Percentiles rank a stretch among this genome's conserved stretches.
Conservation (phyloP, 2,113 vertebrate genomes). For the Arothron firmamentum region DNA sequence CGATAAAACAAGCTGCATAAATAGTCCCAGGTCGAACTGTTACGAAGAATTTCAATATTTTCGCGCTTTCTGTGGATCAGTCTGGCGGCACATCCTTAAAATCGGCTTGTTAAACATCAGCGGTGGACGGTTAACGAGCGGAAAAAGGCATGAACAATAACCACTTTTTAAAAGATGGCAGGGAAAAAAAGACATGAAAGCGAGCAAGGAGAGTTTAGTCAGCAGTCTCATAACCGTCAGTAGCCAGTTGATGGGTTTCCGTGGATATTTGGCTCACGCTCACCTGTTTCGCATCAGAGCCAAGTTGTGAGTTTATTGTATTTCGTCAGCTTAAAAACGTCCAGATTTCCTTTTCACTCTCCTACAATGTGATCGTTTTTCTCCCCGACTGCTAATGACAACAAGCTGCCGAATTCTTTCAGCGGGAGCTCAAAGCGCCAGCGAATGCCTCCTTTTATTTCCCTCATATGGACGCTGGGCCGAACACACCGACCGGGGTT, state of each 20-base stretch:
- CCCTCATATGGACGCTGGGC: conserved; percentile 3
- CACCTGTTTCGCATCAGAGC: conserved; percentile 45
- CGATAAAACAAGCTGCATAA: too few relatives aligned
- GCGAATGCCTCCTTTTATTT: not conserved
- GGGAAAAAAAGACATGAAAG: not conserved
- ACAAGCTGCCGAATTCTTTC: conserved; percentile 48
- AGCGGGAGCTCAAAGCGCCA: conserved; percentile 19
- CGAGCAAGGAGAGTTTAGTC: not conserved
- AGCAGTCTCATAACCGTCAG: conserved; percentile 3
- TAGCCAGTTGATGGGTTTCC: conserved; percentile 7
- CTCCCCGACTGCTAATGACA: conserved; percentile 48
- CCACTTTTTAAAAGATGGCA: too few relatives aligned
- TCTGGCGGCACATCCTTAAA: too few relatives aligned
- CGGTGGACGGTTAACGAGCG: too few relatives aligned
- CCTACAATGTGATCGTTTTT: conserved; percentile 31
- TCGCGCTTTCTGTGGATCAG: too few relatives aligned
- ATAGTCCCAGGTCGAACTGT: too few relatives aligned
- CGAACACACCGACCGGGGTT: too few relatives aligned
- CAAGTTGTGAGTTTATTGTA: conserved; percentile 42
- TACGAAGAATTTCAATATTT: too few relatives aligned
- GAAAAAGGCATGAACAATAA: too few relatives aligned
- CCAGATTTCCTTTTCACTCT: conserved; percentile 47
- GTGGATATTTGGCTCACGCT: conserved; percentile 13
- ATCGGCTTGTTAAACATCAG: too few relatives aligned
- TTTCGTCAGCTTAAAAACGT: conserved; percentile 39